Conservation (phyloP, 2,888 invertebrate genomes). For the Thecophora atra region DNA sequence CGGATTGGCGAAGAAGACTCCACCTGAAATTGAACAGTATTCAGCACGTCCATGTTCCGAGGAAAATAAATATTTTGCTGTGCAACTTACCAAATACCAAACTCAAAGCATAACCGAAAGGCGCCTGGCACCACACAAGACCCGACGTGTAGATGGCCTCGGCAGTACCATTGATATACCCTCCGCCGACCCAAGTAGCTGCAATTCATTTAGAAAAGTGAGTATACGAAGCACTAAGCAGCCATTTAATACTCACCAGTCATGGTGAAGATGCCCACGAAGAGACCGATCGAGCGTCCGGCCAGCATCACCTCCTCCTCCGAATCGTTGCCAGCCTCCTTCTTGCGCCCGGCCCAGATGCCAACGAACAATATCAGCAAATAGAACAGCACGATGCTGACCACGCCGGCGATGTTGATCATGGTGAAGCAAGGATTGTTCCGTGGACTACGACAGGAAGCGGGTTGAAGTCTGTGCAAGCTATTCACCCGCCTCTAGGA, state of each 20-base stretch:
- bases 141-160: slow-evolving; percentile 95
- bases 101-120: slow-evolving; percentile 97
- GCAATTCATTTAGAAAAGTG: slow-evolving; percentile 46
- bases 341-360: slow-evolving; percentile 97
- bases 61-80: not conserved
- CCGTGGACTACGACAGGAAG: not conserved
- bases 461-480: too few relatives aligned
- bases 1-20: slow-evolving; percentile 96
- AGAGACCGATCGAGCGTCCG: slow-evolving; percentile 94
- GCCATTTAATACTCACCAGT: slow-evolving; percentile 74
- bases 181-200: slow-evolving; percentile 99
- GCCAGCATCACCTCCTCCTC: slow-evolving; percentile 99
- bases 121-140: slow-evolving; percentile 97
- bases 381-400: slow-evolving; percentile 96
- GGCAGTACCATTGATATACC: slow-evolving; percentile 99
- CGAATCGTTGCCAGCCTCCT: slow-evolving; percentile 85
- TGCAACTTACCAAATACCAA: slow-evolving; percentile 89
- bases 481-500: not conserved
- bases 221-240: not conserved
- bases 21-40: slow-evolving; percentile 73
- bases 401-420: slow-evolving; percentile 91
- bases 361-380: slow-evolving; percentile 93
- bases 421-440: slow-evolving; percentile 66
- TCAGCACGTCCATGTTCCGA: not conserved
- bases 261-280: slow-evolving; percentile 99